Evolutionary conservation across 2,888 invertebrate genomes (phyloP).

Genomic region (Acronicta psi): DNA sequence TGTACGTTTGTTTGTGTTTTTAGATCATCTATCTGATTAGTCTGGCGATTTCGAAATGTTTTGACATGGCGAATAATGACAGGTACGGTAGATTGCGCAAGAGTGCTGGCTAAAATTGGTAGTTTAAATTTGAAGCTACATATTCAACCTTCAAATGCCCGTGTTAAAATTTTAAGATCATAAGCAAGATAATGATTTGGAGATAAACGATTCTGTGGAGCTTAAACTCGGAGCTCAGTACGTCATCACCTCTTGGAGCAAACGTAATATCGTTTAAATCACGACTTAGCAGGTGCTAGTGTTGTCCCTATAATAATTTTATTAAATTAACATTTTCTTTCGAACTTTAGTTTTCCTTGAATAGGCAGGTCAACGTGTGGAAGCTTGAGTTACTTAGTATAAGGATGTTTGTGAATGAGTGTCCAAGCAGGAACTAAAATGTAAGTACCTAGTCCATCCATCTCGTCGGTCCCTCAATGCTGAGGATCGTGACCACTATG

Average conservation of each 20-base stretch:
- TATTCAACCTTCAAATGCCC: constrained; percentile 41
- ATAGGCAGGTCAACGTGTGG: too few relatives aligned
- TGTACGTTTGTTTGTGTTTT: constrained; percentile 69
- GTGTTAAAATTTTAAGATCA: constrained; percentile 40
- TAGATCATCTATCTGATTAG: constrained; percentile 75
- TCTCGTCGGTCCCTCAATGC: too few relatives aligned
- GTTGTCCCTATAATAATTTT: too few relatives aligned
- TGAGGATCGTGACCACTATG: too few relatives aligned
- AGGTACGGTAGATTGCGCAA: constrained; percentile 49
- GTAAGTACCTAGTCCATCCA: too few relatives aligned
- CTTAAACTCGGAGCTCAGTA: constrained; percentile 15
- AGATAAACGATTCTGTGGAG: constrained; percentile 43
- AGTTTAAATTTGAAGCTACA: constrained; percentile 24
- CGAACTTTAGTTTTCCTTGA: constrained; percentile 17
- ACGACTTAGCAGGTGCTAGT: too few relatives aligned
- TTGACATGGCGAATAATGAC: constrained; percentile 60
- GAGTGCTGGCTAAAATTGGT: constrained; percentile 28
- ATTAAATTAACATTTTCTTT: too few relatives aligned
- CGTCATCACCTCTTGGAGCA: constrained; percentile 37
- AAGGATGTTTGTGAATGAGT: too few relatives aligned
- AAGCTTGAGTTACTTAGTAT: too few relatives aligned
- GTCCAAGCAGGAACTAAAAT: too few relatives aligned
- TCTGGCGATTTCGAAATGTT: constrained; percentile 65
- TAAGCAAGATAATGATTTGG: constrained; percentile 31
- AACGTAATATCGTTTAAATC: neutral